These are phyloP conservation scores for Porites cylindrica DNA, from an alignment of 92 coral and sea anemone species.

Conservation along the genomic window DNA sequence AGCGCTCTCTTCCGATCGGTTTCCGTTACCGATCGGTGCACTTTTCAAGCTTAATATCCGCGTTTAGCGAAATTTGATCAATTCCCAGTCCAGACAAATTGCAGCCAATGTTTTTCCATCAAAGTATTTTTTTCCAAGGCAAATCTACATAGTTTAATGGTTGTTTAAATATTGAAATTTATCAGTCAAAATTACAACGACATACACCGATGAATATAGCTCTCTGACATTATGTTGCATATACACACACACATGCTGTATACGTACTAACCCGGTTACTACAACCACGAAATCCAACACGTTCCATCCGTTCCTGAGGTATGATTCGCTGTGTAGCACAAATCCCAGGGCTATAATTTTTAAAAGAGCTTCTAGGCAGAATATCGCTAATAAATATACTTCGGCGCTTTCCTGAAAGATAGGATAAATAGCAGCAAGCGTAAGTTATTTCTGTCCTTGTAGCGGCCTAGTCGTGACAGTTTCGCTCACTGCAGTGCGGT, in stretches of 20 bases:
- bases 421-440: constrained; percentile 39
- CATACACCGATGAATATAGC: constrained; percentile 49
- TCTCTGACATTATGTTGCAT: constrained; percentile 34
- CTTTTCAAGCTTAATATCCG: constrained; percentile 10
- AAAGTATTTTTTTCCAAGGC: neutral
- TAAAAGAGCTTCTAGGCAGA: constrained; percentile 89
- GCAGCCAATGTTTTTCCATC: neutral
- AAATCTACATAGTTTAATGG: neutral
- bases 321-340: constrained; percentile 88
- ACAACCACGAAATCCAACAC: constrained; percentile 94
- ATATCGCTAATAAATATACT: constrained; percentile 92
- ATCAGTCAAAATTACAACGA: constrained; percentile 47
- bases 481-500: neutral
- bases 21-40: constrained; percentile 25
- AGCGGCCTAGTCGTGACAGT: constrained; percentile 1
- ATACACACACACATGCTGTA: constrained; percentile 34
- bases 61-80: constrained; percentile 1
- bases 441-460: constrained; percentile 15
- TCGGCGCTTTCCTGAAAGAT: constrained; percentile 90
- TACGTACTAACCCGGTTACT: constrained; percentile 93
- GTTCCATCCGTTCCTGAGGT: constrained; percentile 98
- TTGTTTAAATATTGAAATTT: constrained; percentile 54
- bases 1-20: neutral
- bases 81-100: neutral
- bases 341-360: constrained; percentile 94